Evolutionary conservation across 2,797 vertebrate species (phyloP).

Genomic region (Leptatherina wallacei): DNA sequence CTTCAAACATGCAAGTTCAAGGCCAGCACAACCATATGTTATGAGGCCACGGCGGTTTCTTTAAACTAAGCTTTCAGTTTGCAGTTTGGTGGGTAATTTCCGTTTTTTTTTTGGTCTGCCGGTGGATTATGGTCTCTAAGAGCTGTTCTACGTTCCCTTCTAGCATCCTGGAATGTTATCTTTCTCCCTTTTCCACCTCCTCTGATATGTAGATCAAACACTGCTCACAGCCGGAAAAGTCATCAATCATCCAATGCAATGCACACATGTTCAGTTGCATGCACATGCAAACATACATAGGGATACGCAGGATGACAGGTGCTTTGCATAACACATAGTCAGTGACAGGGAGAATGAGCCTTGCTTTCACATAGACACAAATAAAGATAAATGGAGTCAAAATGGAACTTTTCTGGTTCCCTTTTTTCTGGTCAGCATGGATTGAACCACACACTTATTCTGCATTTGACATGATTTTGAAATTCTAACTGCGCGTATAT

Average conservation of each 20-base stretch:
- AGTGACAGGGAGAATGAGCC: background rate
- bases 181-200: conserved; percentile 71
- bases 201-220: conserved; percentile 79
- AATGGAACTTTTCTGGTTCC: background rate
- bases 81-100: conserved; percentile 67
- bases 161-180: conserved; percentile 80
- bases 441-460: background rate
- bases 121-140: conserved; percentile 47
- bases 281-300: conserved; percentile 18
- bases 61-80: conserved; percentile 40
- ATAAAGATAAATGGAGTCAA: background rate
- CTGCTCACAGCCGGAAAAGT: conserved; percentile 72
- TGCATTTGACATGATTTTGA: background rate
- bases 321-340: background rate
- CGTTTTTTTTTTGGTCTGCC: conserved; percentile 52
- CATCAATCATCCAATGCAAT: conserved; percentile 72
- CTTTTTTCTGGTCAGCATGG: background rate
- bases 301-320: conserved; percentile 14
- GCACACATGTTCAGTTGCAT: conserved; percentile 30
- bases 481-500: background rate
- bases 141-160: conserved; percentile 66
- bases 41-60: conserved; percentile 29
- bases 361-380: conserved; percentile 28
- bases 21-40: conserved; percentile 10
- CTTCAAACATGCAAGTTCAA: conserved; percentile 34